phyloP scores from a whole-genome alignment of 2,888 invertebrate species.

The Rapana venosa region DNA sequence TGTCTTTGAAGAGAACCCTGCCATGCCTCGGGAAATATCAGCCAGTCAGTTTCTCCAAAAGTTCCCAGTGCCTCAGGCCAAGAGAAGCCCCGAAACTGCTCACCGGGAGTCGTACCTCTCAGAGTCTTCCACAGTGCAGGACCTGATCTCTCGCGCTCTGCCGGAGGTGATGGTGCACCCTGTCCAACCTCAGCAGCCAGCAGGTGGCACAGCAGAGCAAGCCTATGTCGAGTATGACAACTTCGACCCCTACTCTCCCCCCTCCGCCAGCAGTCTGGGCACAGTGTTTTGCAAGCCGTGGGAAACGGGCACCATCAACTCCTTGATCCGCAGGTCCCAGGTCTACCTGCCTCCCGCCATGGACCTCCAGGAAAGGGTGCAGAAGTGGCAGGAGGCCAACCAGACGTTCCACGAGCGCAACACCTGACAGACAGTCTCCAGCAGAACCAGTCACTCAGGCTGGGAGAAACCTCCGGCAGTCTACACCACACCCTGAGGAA shows the following conservation, averaged over 20 bases:
- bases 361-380: conserved; percentile 67
- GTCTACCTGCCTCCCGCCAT: conserved; percentile 60
- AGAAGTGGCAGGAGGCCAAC: conserved; percentile 64
- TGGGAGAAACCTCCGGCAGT: background rate
- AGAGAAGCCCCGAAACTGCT: conserved; percentile 46
- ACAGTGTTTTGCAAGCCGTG: conserved; percentile 95
- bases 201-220: conserved; percentile 57
- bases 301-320: conserved; percentile 90
- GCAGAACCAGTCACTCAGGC: background rate
- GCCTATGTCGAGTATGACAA: conserved; percentile 78
- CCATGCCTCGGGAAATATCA: background rate
- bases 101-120: conserved; percentile 59
- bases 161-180: conserved; percentile 86
- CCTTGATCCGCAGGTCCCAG: conserved; percentile 80
- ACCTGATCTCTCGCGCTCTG: conserved; percentile 77
- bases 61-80: conserved; percentile 64
- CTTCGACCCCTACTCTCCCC: conserved; percentile 58
- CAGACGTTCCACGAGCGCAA: conserved; percentile 38
- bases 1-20: background rate
- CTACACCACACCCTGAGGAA: background rate
- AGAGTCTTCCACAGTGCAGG: conserved; percentile 78
- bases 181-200: conserved; percentile 49
- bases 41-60: conserved; percentile 55
- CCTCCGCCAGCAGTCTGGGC: conserved; percentile 80
- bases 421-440: background rate